Base-by-base conservation (phyloP, 2,113 vertebrate genomes). In the Trichechus manatus region DNA sequence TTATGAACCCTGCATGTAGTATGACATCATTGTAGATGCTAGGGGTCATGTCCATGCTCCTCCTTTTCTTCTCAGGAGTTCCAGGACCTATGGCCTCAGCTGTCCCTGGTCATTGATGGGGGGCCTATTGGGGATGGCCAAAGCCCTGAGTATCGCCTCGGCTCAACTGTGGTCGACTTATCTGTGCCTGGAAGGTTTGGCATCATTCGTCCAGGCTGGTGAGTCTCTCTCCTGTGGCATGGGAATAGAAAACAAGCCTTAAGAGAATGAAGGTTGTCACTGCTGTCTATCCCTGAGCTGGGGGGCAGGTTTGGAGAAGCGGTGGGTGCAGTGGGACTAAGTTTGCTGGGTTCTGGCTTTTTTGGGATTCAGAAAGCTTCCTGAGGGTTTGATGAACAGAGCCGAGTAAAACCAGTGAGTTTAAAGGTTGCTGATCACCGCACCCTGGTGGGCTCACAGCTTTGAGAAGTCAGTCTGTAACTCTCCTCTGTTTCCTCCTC, bases 131-230 rank as follows among this genome's bases (percentile, higher is more conserved):
- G 99, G 74, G 99, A 99, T 39, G 44, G 89, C 25, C 97, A 99
- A 95, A 99, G 98, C 95, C 98, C 99, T 0, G 98, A 98, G 91
- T 99, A 98, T 95, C 99, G 99, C 14, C 97, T 99, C 9, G 99
- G 99, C 0, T 99, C 99, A 0, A 99, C 99, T 5, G 99, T 99
- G 89, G 98, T 99, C 9, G 99, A 99, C 80, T 98, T 99, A 0
- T 99, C 99, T 5, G 98, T 99, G 1, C 94, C 98, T 0, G 99
- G 99, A 64, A 99, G 98, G 86, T 99, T 99, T 98, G 98, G 93
- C 75, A 97, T 99, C 96, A 99, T 99, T 94, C 98, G 99, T 90
- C 98, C 99, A 39, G 99, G 99, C 95, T 99, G 99, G 99, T 99
- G 98, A 99, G 99, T 97, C 47, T 88, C 42, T 94, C 78, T 89